Evolutionary conservation across 1,140 invertebrate species (phyloP), one percentile per base, ranked within the genome.

Genomic region (Chironomus tepperi): DNA sequence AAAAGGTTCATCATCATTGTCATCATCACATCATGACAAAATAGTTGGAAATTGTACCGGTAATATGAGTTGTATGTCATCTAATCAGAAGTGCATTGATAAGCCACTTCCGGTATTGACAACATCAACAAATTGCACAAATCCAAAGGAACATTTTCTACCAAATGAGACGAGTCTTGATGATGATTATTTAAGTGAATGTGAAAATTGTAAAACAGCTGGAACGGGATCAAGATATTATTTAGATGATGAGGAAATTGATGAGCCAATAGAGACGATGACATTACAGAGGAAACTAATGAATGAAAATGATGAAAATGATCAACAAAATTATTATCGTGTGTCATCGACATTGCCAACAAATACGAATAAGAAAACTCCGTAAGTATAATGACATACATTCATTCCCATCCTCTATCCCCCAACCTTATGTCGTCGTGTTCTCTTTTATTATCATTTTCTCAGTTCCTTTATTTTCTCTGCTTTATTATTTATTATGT

Each of bases 191-290:
- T 85, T 91, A 65, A 91, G 89, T 80, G 91, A 93, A 81, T 93
- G 91, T 81, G 91, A 92, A 81, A 93, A 93, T 83, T 93, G 91
- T 82, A 92, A 92, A 81, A 89, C 88, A 73, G 87, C 88, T 15
- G 65, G 65, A 70, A 88, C 86, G 75, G 88, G 88, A 75, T 88
- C 89, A 75, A 84, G 86, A 77, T 88, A 88, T 79, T 88, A 87
- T 78, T 82, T 89, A 73, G 79, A 87, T 79, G 86, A 87, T 67
- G 87, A 89, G 74, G 84, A 87, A 76, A 84, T 84, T 74, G 79
- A 84, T 12, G 83, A 85, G 34, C 82, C 85, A 21, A 88, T 88
- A 74, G 88, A 90, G 81, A 90, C 89, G 10, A 90, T 90, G 89
- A 90, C 89, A 7, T 80, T 90, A 64, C 89, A 90, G 76, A 84